Conservation (phyloP, 2,113 vertebrate species). For the Callopanchax toddi region DNA sequence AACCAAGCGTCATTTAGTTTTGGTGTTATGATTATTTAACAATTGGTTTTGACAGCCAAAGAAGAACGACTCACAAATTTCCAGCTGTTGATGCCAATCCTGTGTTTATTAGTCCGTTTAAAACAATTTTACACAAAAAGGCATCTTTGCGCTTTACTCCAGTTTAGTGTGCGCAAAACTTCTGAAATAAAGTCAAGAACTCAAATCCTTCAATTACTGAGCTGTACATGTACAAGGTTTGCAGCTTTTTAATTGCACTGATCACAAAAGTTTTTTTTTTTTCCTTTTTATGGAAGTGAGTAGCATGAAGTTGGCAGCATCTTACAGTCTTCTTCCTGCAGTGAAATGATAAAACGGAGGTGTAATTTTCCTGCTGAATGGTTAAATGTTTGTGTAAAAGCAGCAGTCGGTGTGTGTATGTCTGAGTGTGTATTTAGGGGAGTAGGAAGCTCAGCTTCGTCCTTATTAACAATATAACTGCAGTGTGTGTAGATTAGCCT, state of each 20-base stretch:
- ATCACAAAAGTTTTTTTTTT: background rate
- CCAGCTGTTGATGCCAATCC: background rate
- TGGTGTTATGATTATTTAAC: too few species aligned
- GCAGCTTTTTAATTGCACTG: background rate
- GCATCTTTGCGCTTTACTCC: background rate
- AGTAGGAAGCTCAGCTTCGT: background rate
- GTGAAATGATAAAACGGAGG: background rate
- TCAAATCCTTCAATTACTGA: background rate
- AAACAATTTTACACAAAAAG: background rate
- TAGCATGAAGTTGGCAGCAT: background rate
- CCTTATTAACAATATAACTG: background rate
- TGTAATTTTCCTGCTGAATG: constrained; percentile 1
- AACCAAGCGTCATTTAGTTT: too few species aligned
- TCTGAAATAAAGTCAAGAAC: background rate
- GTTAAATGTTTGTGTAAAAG: constrained; percentile 3
- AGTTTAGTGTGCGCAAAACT: background rate
- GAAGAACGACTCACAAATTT: too few species aligned
- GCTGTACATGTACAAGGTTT: background rate
- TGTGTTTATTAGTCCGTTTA: background rate
- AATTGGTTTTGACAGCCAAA: too few species aligned
- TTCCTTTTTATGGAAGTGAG: background rate
- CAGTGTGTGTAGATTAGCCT: background rate
- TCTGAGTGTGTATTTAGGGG: too few species aligned
- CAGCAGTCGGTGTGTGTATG: background rate
- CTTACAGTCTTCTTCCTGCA: background rate